Conservation (phyloP, 2,888 invertebrate species). For the Erebia epiphron region DNA sequence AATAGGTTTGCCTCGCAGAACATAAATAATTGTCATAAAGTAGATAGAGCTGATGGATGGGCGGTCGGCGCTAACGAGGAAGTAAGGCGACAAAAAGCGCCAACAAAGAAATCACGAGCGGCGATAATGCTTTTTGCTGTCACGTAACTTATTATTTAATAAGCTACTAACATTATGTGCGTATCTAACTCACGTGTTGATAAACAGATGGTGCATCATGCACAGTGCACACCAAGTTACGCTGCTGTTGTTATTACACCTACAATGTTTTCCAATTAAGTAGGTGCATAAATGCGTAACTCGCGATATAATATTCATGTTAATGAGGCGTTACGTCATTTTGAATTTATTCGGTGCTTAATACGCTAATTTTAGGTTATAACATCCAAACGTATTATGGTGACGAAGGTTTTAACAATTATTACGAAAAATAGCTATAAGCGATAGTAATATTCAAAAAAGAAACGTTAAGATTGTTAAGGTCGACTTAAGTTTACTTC, state of each 20-base stretch:
- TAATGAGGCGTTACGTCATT: slow-evolving; percentile 17
- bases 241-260: slow-evolving; percentile 48
- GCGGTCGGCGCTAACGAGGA: slow-evolving; percentile 67
- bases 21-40: slow-evolving; percentile 83
- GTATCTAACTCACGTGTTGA: slow-evolving; percentile 39
- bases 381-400: background rate
- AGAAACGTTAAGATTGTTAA: too few relatives aligned
- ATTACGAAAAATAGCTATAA: background rate
- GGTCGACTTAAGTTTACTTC: too few relatives aligned
- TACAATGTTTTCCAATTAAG: slow-evolving; percentile 47
- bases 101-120: slow-evolving; percentile 43
- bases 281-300: slow-evolving; percentile 54
- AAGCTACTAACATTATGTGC: slow-evolving; percentile 46
- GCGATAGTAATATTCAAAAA: too few relatives aligned
- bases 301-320: slow-evolving; percentile 23
- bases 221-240: slow-evolving; percentile 46
- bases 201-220: slow-evolving; percentile 52
- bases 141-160: slow-evolving; percentile 40
- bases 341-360: slow-evolving; percentile 10
- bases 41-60: slow-evolving; percentile 79
- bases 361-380: background rate
- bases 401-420: background rate
- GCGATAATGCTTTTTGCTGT: slow-evolving; percentile 42
- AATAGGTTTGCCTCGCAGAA: slow-evolving; percentile 77
- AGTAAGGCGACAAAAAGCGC: slow-evolving; percentile 52